Evolutionary conservation across 2,113 vertebrate genomes (phyloP).

Genomic region (Panurus biarmicus): DNA sequence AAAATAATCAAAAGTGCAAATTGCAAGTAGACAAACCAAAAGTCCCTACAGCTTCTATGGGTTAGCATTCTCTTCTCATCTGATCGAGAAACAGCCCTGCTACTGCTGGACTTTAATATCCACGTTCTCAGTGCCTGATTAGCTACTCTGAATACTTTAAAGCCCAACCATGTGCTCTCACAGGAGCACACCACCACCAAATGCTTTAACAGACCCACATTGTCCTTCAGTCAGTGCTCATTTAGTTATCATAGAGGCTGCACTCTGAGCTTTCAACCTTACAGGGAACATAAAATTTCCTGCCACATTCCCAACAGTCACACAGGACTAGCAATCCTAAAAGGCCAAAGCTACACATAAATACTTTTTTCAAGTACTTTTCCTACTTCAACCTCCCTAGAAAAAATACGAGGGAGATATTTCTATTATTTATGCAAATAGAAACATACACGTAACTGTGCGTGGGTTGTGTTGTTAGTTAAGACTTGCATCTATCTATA

Average conservation of each 20-base stretch:
- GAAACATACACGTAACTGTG: background rate
- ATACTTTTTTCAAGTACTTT: background rate
- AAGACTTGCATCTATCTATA: background rate
- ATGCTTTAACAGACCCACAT: slow-evolving; percentile 2
- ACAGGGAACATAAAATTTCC: background rate
- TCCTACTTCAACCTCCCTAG: background rate
- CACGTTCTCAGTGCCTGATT: background rate
- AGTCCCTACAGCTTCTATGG: background rate
- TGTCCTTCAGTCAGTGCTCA: background rate
- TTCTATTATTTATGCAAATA: background rate
- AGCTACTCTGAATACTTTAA: slow-evolving; percentile 12
- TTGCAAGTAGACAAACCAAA: background rate
- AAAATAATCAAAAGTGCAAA: background rate
- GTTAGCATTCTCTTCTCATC: background rate
- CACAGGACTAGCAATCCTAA: background rate
- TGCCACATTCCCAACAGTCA: background rate
- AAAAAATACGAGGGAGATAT: background rate
- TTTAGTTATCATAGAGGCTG: background rate
- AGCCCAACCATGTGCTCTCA: slow-evolving; percentile 3
- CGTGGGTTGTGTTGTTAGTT: background rate
- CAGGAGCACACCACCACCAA: background rate
- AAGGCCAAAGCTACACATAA: background rate
- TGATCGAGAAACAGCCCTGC: background rate
- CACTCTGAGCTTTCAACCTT: background rate
- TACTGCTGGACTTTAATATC: background rate